Percentiles rank a stretch among this genome's conserved stretches.
Conservation (phyloP, 2,797 vertebrate genomes). For the Argentina silus region DNA sequence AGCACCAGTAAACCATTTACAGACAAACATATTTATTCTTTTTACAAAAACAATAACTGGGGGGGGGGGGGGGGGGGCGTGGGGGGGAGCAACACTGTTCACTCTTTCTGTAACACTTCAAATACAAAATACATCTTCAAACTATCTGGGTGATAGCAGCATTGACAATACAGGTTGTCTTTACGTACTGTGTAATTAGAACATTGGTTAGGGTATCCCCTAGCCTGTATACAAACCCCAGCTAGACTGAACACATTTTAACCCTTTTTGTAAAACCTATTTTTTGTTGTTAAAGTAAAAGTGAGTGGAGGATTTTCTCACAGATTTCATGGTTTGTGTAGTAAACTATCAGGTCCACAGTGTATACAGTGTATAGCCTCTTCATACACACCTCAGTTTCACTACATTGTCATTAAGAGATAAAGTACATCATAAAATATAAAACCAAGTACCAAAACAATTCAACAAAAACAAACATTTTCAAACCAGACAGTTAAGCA, state of each 20-base stretch:
- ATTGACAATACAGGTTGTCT: too few relatives aligned
- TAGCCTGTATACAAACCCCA: too few relatives aligned
- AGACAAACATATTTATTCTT: slow-evolving; percentile 14
- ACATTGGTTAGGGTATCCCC: too few relatives aligned
- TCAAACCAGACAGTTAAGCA: not conserved
- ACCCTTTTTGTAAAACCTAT: not conserved
- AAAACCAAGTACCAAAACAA: not conserved
- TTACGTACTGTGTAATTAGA: too few relatives aligned
- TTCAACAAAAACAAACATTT: not conserved
- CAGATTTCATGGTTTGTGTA: not conserved
- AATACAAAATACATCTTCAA: too few relatives aligned
- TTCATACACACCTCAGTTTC: not conserved
- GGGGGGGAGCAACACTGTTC: too few relatives aligned
- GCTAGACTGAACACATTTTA: too few relatives aligned
- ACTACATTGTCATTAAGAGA: not conserved
- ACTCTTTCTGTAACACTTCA: too few relatives aligned
- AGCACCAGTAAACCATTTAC: not conserved
- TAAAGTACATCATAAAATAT: not conserved
- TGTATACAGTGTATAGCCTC: not conserved
- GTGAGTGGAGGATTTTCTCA: not conserved
- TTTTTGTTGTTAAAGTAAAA: not conserved
- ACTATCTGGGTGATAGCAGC: too few relatives aligned
- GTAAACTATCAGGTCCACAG: not conserved
- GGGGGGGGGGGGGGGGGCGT: too few relatives aligned
- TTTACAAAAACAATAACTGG: not conserved